Percentiles rank a stretch among this genome's conserved stretches.
Conservation (phyloP, 2,888 invertebrate genomes). For the Cheilosia scutellata region DNA sequence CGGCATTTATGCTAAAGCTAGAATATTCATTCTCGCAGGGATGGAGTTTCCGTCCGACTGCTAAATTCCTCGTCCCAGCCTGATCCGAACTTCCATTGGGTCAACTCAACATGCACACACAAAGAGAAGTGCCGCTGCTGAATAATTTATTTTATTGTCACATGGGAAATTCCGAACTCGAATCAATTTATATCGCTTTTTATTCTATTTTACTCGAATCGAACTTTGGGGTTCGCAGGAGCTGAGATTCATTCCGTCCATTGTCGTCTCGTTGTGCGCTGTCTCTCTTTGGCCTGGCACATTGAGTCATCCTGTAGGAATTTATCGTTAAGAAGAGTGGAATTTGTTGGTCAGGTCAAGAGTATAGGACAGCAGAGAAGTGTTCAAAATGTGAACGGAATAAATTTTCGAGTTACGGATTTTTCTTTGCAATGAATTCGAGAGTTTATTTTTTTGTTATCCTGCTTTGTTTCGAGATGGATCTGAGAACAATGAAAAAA, state of each 20-base stretch:
- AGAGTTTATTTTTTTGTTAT: conserved; percentile 34
- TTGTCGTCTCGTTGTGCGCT: conserved; percentile 35
- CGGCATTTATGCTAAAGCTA: conserved; percentile 36
- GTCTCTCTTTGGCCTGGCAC: conserved; percentile 38
- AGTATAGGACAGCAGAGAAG: conserved; percentile 37
- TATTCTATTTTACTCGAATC: conserved; percentile 63
- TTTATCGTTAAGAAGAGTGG: conserved; percentile 47
- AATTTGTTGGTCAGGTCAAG: conserved; percentile 52
- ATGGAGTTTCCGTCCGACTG: conserved; percentile 21
- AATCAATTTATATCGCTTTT: conserved; percentile 74
- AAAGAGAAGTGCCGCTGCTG: conserved; percentile 59
- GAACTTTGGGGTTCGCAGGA: conserved; percentile 59
- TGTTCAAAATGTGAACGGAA: conserved; percentile 70
- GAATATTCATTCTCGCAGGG: conserved; percentile 38
- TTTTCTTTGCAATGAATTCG: conserved; percentile 56
- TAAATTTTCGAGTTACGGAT: conserved; percentile 57
- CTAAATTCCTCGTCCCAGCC: conserved; percentile 30
- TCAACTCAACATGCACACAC: conserved; percentile 53
- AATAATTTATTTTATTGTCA: conserved; percentile 75
- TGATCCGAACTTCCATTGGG: conserved; percentile 51
- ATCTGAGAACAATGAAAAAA: conserved; percentile 58
- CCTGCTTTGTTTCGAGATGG: conserved; percentile 58
- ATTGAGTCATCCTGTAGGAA: conserved; percentile 48
- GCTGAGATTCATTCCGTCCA: conserved; percentile 61
- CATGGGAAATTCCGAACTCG: conserved; percentile 70